phyloP scores from a whole-genome alignment of 2,888 invertebrate species.

The Argynnis bischoffii region DNA sequence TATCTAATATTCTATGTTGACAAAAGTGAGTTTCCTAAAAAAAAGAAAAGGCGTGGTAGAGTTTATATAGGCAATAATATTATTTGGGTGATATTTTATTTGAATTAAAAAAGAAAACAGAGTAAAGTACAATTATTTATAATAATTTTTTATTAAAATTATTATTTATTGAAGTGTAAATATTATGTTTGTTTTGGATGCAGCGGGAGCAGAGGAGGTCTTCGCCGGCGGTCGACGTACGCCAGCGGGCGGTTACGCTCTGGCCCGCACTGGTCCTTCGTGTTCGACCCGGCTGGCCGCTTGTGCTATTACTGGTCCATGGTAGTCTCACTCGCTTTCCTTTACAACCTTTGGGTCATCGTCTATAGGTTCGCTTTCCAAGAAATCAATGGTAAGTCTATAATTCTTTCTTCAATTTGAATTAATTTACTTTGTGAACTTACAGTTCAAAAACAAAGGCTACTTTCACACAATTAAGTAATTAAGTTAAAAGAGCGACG shows the following conservation, averaged over 20 bases:
- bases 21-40: no score
- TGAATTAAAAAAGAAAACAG: no score
- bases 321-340: constrained; percentile 97
- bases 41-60: no score
- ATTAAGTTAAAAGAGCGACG: background rate
- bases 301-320: constrained; percentile 98
- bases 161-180: background rate
- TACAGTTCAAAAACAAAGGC: background rate
- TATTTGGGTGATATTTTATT: no score
- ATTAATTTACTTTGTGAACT: background rate
- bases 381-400: constrained; percentile 93
- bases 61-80: no score
- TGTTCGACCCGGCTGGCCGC: constrained; percentile 98
- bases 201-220: constrained; percentile 73
- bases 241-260: constrained; percentile 84
- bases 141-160: no score
- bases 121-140: background rate
- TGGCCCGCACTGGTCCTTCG: constrained; percentile 94
- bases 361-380: constrained; percentile 99
- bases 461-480: background rate
- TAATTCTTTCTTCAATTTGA: background rate
- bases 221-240: constrained; percentile 84
- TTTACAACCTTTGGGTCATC: constrained; percentile 99
- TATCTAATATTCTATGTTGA: no score
- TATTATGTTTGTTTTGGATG: constrained; percentile 37